Evolutionary conservation across 2,888 invertebrate species (phyloP).

Genomic region (Conchocele bisecta): DNA sequence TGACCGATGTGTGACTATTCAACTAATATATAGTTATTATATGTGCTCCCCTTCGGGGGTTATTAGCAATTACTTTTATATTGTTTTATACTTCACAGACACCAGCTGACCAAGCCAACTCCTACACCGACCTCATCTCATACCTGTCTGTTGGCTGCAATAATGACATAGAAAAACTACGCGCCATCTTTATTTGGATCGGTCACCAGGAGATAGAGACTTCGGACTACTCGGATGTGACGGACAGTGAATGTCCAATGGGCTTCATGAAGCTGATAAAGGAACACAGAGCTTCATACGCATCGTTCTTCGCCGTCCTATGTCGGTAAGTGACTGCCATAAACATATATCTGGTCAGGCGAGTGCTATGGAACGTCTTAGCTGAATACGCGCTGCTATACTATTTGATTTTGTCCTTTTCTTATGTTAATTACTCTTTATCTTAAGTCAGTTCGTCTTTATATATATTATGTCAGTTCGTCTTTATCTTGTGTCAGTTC

Average conservation of each 20-base stretch:
- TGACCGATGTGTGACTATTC: too few species aligned
- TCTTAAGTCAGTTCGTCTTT: neutral
- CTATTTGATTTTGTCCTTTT: neutral
- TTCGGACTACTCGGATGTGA: conserved; percentile 35
- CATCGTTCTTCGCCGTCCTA: conserved; percentile 55
- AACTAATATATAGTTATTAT: too few species aligned
- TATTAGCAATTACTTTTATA: too few species aligned
- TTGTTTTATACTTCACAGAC: conserved; percentile 31
- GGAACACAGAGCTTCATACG: conserved; percentile 41
- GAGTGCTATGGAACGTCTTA: too few species aligned
- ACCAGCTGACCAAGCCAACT: conserved; percentile 35
- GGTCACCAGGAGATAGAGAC: conserved; percentile 38
- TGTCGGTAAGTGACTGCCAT: conserved; percentile 44
- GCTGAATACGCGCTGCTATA: too few species aligned
- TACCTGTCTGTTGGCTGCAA: conserved; percentile 46
- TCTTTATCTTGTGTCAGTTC: too few species aligned
- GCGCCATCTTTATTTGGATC: conserved; percentile 59
- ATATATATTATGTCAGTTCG: too few species aligned
- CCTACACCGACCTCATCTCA: conserved; percentile 36
- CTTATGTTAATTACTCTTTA: neutral
- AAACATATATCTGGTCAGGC: neutral
- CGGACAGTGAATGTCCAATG: conserved; percentile 47
- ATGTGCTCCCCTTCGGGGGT: too few species aligned
- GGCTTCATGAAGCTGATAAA: conserved; percentile 58
- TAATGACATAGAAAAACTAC: conserved; percentile 47